A percentile compares a stretch with the other conserved stretches of the same genome.
These are phyloP conservation scores for Papilio aristodemus DNA, from an alignment of 1,140 invertebrate genomes.

Conservation along the genomic window DNA sequence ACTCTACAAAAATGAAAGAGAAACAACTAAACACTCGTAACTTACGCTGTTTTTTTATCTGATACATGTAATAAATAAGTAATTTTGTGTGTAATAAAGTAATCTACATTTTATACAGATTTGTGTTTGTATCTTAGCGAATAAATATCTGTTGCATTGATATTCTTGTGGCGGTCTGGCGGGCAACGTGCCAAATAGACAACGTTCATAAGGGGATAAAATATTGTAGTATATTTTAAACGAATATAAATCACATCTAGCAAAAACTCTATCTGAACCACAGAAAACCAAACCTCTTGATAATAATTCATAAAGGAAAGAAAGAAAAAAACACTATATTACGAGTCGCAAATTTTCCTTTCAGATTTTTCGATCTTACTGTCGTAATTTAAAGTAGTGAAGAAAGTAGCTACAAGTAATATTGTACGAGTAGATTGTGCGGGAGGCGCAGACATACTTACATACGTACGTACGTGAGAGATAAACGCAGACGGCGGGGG, in stretches of 20 bases:
- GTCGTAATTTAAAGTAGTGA: conserved; percentile 38
- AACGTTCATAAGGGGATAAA: conserved; percentile 65
- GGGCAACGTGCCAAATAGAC: conserved; percentile 72
- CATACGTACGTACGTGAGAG: conserved; percentile 64
- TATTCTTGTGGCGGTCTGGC: conserved; percentile 55
- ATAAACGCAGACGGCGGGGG: conserved; percentile 65
- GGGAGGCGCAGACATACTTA: conserved; percentile 46
- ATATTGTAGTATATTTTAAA: conserved; percentile 55
- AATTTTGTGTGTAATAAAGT: conserved; percentile 63
- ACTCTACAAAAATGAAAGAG: conserved; percentile 32
- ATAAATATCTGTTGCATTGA: conserved; percentile 65
- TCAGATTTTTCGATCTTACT: conserved; percentile 36
- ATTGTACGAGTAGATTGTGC: conserved; percentile 52
- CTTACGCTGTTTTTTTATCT: conserved; percentile 49
- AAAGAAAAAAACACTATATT: conserved; percentile 40
- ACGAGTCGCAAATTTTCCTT: conserved; percentile 22
- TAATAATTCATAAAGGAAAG: conserved; percentile 36
- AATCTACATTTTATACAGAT: conserved; percentile 75
- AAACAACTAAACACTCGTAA: conserved; percentile 23
- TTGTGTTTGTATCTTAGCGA: conserved; percentile 65
- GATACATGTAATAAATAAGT: conserved; percentile 2
- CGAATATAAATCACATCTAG: conserved; percentile 50
- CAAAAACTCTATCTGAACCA: conserved; percentile 36
- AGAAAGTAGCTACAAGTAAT: conserved; percentile 48
- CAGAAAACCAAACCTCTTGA: conserved; percentile 34